Conservation (phyloP, 2,113 vertebrate species). For the Nyctereutes procyonoides region DNA sequence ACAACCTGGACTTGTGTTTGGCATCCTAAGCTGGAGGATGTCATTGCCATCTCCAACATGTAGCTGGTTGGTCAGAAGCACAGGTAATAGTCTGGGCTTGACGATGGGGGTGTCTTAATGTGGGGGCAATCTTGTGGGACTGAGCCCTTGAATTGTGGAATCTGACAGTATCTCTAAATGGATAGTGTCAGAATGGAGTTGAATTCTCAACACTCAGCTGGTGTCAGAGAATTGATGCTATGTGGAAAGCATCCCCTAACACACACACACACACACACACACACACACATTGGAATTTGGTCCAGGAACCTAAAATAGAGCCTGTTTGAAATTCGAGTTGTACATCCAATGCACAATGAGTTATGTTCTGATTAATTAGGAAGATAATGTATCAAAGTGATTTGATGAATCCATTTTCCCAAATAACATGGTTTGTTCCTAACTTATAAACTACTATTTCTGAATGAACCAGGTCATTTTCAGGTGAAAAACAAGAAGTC, state of each 20-base stretch:
- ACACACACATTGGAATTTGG: background rate
- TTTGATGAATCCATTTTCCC: background rate
- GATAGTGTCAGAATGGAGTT: background rate
- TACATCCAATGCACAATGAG: background rate
- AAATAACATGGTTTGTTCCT: background rate
- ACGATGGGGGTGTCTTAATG: background rate
- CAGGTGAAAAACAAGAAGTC: background rate
- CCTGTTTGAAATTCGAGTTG: background rate
- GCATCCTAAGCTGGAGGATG: background rate
- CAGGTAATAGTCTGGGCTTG: background rate
- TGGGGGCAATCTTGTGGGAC: background rate
- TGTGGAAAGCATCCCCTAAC: background rate
- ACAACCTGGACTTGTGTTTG: background rate
- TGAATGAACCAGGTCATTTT: conserved; percentile 15
- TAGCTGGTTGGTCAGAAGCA: background rate
- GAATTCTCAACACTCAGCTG: background rate
- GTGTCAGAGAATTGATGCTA: background rate
- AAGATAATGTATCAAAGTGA: background rate
- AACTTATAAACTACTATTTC: background rate
- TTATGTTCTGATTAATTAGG: background rate
- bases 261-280: background rate
- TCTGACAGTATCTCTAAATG: background rate
- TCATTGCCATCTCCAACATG: background rate
- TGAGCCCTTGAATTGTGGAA: background rate
- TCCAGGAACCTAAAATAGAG: background rate